phyloP scores from a whole-genome alignment of 2,797 vertebrate genomes.

The Gouania willdenowi region DNA sequence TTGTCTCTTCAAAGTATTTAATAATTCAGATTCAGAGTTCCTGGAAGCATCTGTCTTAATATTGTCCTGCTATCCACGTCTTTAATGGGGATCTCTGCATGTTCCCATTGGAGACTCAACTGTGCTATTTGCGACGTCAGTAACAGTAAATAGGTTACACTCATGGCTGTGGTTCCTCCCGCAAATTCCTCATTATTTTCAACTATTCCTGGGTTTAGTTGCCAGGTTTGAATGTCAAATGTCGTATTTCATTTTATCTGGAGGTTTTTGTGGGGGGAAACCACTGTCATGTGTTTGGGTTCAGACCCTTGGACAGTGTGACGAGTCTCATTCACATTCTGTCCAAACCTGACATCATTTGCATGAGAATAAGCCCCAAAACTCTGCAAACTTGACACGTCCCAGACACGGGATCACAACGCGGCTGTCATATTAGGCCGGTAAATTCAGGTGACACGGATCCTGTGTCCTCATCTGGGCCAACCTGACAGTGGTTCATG shows the following conservation, averaged over 20 bases:
- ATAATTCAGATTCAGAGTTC: neutral
- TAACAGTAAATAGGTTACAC: slow-evolving; percentile 70
- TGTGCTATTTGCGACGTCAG: slow-evolving; percentile 61
- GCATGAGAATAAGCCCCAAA: slow-evolving; percentile 78
- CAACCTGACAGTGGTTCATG: slow-evolving; percentile 80
- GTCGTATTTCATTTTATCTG: slow-evolving; percentile 66
- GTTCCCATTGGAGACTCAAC: slow-evolving; percentile 42
- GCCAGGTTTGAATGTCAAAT: slow-evolving; percentile 75
- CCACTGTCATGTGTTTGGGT: slow-evolving; percentile 51
- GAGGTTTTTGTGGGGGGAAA: slow-evolving; percentile 46
- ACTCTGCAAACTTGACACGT: slow-evolving; percentile 72
- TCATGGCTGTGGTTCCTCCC: slow-evolving; percentile 45
- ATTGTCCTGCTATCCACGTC: slow-evolving; percentile 4
- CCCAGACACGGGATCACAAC: slow-evolving; percentile 76
- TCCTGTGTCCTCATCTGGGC: slow-evolving; percentile 78
- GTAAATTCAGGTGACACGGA: slow-evolving; percentile 78
- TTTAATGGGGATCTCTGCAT: slow-evolving; percentile 31
- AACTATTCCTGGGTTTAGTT: slow-evolving; percentile 70
- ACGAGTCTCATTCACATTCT: slow-evolving; percentile 78
- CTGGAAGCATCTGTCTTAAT: slow-evolving; percentile 68
- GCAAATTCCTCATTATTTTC: slow-evolving; percentile 74
- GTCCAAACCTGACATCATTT: slow-evolving; percentile 77
- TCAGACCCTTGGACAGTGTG: slow-evolving; percentile 70
- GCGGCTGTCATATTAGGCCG: slow-evolving; percentile 78
- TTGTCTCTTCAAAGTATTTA: neutral